Evolutionary conservation across 1,140 invertebrate genomes (phyloP).

Genomic region (Glossosoma conforme): DNA sequence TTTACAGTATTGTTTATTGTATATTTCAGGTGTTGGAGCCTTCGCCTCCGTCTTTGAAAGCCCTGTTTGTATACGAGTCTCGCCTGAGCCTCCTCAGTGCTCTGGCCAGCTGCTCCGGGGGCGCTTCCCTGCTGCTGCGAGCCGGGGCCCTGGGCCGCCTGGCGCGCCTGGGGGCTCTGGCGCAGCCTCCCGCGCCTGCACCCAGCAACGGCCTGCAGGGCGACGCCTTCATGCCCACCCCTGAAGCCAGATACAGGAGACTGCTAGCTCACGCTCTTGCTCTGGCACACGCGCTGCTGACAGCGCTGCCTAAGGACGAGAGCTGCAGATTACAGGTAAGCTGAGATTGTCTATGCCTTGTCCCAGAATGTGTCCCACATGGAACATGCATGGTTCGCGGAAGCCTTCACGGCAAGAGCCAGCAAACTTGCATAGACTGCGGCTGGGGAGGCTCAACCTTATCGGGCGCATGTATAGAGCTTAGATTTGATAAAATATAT

Average conservation of each 20-base stretch:
- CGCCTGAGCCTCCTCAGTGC: conserved; percentile 78
- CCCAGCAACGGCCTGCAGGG: conserved; percentile 34
- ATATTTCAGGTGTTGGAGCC: conserved; percentile 57
- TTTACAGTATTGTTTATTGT: too few species aligned
- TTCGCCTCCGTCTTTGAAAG: conserved; percentile 63
- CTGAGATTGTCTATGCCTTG: too few species aligned
- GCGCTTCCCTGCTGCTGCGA: conserved; percentile 71
- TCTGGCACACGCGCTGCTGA: conserved; percentile 75
- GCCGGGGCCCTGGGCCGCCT: conserved; percentile 69
- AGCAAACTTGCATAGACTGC: too few species aligned
- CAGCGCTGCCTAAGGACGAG: conserved; percentile 74
- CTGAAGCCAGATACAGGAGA: conserved; percentile 64
- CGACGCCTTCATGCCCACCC: conserved; percentile 34
- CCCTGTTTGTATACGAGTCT: conserved; percentile 82
- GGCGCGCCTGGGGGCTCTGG: conserved; percentile 72
- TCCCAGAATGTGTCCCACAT: too few species aligned
- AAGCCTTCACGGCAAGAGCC: too few species aligned
- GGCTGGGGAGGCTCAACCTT: too few species aligned
- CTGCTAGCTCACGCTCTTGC: conserved; percentile 74
- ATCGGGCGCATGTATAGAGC: too few species aligned
- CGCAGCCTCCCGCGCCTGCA: conserved; percentile 69
- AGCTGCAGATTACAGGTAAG: conserved; percentile 74
- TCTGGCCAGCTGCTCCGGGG: conserved; percentile 64
- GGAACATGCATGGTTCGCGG: too few species aligned
- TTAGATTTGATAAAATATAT: too few species aligned